Evolutionary conservation across 1,140 invertebrate genomes (phyloP), one percentile per base, ranked within the genome.

Genomic region (Rhagoletis zephyria): DNA sequence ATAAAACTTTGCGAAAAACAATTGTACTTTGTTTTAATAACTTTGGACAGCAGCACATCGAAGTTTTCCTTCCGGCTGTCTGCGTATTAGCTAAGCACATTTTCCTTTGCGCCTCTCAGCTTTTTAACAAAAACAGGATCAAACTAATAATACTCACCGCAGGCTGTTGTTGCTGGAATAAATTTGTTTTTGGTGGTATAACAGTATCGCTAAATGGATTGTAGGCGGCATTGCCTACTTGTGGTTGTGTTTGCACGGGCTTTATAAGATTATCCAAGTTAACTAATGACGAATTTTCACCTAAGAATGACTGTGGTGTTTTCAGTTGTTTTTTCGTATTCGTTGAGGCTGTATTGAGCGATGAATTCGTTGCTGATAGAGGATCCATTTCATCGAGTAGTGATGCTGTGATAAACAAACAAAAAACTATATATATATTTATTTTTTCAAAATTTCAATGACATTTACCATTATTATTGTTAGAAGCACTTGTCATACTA

Each of bases 241-340:
- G 90, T 19, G 63, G 88, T 86, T 92, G 91, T 14, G 92, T 89
- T 87, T 89, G 89, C 51, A 90, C 90, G 19, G 95, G 94, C 89
- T 97, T 97, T 88, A 99, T 96, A 90, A 99, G 95, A 94, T 98
- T 98, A 94, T 99, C 98, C 90, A 99, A 94, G 95, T 99, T 99
- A 65, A 99, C 98, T 88, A 99, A 95, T 89, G 96, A 95, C 40
- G 97, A 98, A 94, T 99, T 99, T 94, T 98, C 97, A 30, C 98
- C 98, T 7, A 99, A 95, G 93, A 99, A 99, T 89, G 96, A 96
- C 89, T 98, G 97, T 9, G 98, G 97, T 87, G 97, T 98, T 93
- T 98, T 98, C 92, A 97, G 96, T 85, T 90, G 92, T 88, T 93
- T 93, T 89, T 93, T 93, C 45, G 92, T 89, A n/a, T 90, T 90